Evolutionary conservation across 2,888 invertebrate species (phyloP).

Genomic region (Tholera decimalis): DNA sequence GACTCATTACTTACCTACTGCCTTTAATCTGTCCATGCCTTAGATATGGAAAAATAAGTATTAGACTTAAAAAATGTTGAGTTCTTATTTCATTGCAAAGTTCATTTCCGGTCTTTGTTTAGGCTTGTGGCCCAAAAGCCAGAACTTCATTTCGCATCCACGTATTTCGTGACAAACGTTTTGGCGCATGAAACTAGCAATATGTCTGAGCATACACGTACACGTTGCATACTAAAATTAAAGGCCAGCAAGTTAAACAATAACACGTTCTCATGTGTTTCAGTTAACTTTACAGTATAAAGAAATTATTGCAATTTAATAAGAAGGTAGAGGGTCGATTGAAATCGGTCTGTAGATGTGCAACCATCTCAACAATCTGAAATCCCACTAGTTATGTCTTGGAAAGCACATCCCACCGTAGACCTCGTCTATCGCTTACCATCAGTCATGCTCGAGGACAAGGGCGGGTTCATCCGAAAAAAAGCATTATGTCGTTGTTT

Average conservation of each 20-base stretch:
- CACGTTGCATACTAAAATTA: conserved; percentile 28
- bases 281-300: conserved; percentile 19
- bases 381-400: no score
- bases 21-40: neutral
- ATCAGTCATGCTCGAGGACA: no score
- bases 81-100: neutral
- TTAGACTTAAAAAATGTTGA: neutral
- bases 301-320: conserved; percentile 13
- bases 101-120: neutral
- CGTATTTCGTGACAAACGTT: conserved; percentile 45
- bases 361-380: no score
- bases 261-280: conserved; percentile 21
- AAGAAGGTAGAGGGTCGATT: conserved; percentile 10
- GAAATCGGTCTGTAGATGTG: no score
- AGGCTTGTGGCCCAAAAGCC: conserved; percentile 3
- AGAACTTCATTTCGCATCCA: conserved; percentile 40
- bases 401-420: no score
- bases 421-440: no score
- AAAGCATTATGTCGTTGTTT: no score
- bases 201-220: conserved; percentile 39
- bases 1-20: no score
- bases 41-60: neutral
- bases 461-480: no score
- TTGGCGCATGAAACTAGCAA: conserved; percentile 49
- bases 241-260: conserved; percentile 42